Base-by-base conservation (phyloP, 2,113 vertebrate genomes). In the Charina bottae region DNA sequence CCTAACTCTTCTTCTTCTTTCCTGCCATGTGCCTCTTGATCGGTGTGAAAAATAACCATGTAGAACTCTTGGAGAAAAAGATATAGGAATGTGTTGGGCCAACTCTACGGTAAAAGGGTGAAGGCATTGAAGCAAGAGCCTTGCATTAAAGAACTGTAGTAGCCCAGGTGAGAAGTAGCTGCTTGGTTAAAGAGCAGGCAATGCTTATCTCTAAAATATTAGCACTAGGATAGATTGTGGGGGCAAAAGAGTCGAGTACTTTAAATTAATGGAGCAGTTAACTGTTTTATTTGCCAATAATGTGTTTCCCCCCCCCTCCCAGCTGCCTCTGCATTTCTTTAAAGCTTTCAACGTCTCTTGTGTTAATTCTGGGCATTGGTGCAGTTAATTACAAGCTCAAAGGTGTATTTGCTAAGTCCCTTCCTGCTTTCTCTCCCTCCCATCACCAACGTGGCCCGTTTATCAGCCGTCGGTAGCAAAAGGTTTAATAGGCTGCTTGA, bases 401-500 rank as follows among this genome's bases (percentile, higher is more conserved):
- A 95, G 94, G 88, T 83, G 85, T 72, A 0, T 91, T 62, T 93
- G 62, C 33, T 8, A 37, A 6, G 2, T n/a, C 28, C 46, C 28
- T 12, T 13, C 8, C 3, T 42, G 37, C 55, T 9, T 56, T 83
- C 33, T 55, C 15, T 1, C 26, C 42, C 28, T 6, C 21, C 33
- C 2, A 46, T 2, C 19, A 54, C 33, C 11, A 26, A 5, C 23
- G 58, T 91, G 33, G 89, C 93, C 91, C 95, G 95, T 49, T 94
- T 94, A 95, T 95, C 96, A 94, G 93, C 96, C 93, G 94, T 95
- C 95, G 95, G 94, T 95, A 96, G 93, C 90, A 95, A 93, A 92
- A 93, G 95, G 94, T 96, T 97, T 97, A 97, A 97, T 96, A 96
- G 95, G 93, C 96, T 96, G 95, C 96, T 96, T 96, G 96, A 93